Base-by-base conservation (phyloP, 2,797 vertebrate species). In the Sebastolobus altivelis region DNA sequence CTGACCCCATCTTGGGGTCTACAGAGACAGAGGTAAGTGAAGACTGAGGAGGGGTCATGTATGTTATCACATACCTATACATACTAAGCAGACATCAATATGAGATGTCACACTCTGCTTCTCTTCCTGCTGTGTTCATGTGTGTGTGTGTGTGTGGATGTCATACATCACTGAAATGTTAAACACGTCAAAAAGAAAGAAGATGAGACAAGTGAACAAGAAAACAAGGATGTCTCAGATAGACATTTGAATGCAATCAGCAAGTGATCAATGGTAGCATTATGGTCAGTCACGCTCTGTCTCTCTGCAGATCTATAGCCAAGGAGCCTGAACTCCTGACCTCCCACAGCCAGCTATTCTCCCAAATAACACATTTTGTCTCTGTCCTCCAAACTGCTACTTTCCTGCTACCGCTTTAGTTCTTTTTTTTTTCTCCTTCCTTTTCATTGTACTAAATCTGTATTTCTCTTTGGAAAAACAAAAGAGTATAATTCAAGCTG, bases 281-380 rank as follows among this genome's bases (percentile, higher is more conserved):
- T 63, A 84, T 84, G 77, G 74, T 60, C 27, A 37, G 77, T 85
- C 87, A 85, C 46, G 56, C 63, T 40, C 66, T 25, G 60, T 37
- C 65, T 59, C 62, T 71, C 37, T 49, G 76, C 74, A 76, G 65
- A 86, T 79, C 74, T 58, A 73, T 59, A 22, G 37, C 29, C 58
- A 40, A 22, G 6, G 68, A 75, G 20, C 63, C 58, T 79, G 71
- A 84, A 56, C 80, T 80, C 73, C 37, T 83, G 80, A 86, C 81
- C 85, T 76, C 74, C 56, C 43, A 0, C 37, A 38, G 49, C 16
- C 55, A 68, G 37, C 56, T 63, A 5, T 40, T 49, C 52, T n/a
- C 35, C 31, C 8, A 65, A 56, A 81, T 31, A 65, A 61, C 46
- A 38, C 12, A 18, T 22, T 66, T 71, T 29, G n/a, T 29, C 31